Conservation (phyloP, 2,797 vertebrate species). For the Lacerta agilis region DNA sequence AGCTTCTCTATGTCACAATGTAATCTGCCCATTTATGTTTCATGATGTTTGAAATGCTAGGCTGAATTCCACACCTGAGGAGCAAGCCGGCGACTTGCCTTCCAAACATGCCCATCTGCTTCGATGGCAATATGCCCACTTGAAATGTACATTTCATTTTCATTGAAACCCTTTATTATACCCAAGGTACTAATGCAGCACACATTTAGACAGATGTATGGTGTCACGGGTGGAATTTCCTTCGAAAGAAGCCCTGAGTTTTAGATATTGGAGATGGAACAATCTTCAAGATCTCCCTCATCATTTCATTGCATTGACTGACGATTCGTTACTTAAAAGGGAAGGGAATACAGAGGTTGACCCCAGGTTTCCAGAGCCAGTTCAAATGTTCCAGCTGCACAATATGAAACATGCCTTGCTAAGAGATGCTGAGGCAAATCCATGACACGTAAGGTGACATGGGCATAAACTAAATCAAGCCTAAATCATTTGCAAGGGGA, state of each 20-base stretch:
- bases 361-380: constrained; percentile 37
- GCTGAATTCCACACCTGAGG: constrained; percentile 71
- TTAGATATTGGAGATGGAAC: constrained; percentile 50
- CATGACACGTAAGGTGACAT: constrained; percentile 27
- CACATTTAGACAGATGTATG: constrained; percentile 59
- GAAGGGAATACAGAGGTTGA: neutral
- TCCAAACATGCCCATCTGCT: constrained; percentile 74
- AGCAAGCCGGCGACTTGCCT: constrained; percentile 65
- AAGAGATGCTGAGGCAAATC: constrained; percentile 4
- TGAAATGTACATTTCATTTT: constrained; percentile 53
- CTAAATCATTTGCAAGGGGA: constrained; percentile 33
- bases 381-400: constrained; percentile 35
- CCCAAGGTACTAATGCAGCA: constrained; percentile 68
- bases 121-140: constrained; percentile 68
- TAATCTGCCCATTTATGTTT: constrained; percentile 47
- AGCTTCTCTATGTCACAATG: neutral
- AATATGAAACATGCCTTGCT: constrained; percentile 29
- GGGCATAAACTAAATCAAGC: constrained; percentile 11
- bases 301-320: constrained; percentile 26
- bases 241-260: constrained; percentile 41
- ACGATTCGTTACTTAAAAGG: constrained; percentile 42
- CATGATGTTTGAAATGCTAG: constrained; percentile 58
- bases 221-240: constrained; percentile 47
- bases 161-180: constrained; percentile 64
- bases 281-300: constrained; percentile 28